A percentile compares a stretch with the other conserved stretches of the same genome.
phyloP scores from a whole-genome alignment of 2,113 vertebrate species.

The Taxidea taxus region DNA sequence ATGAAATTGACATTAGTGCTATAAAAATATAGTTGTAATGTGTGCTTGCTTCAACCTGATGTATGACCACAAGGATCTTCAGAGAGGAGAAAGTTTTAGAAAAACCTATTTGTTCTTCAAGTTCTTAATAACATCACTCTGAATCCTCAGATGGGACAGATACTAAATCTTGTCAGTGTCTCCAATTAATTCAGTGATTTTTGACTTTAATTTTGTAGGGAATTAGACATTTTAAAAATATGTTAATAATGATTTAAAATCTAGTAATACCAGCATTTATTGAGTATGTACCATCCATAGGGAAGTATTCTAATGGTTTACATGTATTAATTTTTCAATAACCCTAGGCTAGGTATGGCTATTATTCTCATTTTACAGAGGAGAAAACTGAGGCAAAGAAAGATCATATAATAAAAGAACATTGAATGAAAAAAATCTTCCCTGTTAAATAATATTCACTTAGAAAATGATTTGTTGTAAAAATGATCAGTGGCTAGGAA shows the following conservation, averaged over 20 bases:
- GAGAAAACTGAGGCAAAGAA: not conserved
- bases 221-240: not conserved
- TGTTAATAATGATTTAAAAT: not conserved
- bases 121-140: not conserved
- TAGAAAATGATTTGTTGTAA: not conserved
- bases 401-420: not conserved
- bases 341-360: not conserved
- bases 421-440: not conserved
- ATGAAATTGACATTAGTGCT: not conserved
- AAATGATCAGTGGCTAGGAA: not conserved
- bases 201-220: not conserved
- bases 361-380: not conserved
- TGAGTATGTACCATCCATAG: not conserved
- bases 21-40: not conserved
- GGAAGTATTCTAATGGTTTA: not conserved
- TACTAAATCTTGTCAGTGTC: not conserved
- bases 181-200: not conserved
- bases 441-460: not conserved
- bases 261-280: not conserved
- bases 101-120: not conserved
- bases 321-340: not conserved
- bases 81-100: not conserved
- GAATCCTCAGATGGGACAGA: not conserved
- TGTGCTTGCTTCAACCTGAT: not conserved
- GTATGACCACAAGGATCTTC: not conserved